These are phyloP conservation scores for Xylocopa sonorina DNA, from an alignment of 1,140 invertebrate genomes.

Conservation along the genomic window DNA sequence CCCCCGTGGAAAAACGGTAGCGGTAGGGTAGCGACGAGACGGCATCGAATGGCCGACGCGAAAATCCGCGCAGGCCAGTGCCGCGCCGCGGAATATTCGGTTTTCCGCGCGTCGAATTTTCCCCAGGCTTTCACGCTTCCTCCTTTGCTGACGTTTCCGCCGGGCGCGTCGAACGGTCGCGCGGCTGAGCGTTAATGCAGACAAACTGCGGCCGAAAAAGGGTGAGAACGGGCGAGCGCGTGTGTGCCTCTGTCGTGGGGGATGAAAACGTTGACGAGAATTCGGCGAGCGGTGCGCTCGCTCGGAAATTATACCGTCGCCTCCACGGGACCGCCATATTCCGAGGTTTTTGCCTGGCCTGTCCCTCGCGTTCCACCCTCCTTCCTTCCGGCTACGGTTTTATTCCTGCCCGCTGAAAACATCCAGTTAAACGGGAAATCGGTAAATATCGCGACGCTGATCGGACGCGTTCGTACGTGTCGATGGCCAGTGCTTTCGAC, in stretches of 20 bases:
- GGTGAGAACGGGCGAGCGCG: constrained; percentile 15
- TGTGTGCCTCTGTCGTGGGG: neutral
- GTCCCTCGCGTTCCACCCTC: constrained; percentile 2
- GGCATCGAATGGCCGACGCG: neutral
- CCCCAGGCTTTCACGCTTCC: neutral
- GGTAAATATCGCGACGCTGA: constrained; percentile 50
- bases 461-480: constrained; percentile 9
- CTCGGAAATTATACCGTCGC: constrained; percentile 68
- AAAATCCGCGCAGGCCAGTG: neutral
- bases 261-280: constrained; percentile 60
- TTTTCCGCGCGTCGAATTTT: constrained; percentile 2
- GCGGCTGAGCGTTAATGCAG: constrained; percentile 59
- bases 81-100: neutral
- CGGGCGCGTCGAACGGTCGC: constrained; percentile 4
- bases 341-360: constrained; percentile 46
- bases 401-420: constrained; percentile 42
- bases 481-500: constrained; percentile 3
- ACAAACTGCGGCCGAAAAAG: constrained; percentile 60
- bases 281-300: constrained; percentile 56
- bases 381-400: constrained; percentile 32
- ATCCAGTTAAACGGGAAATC: constrained; percentile 56
- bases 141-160: neutral
- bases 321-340: constrained; percentile 55
- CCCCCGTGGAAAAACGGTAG: neutral
- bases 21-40: neutral